These are phyloP conservation scores for Lonchura striata DNA, from an alignment of 2,113 vertebrate species.

Conservation along the genomic window DNA sequence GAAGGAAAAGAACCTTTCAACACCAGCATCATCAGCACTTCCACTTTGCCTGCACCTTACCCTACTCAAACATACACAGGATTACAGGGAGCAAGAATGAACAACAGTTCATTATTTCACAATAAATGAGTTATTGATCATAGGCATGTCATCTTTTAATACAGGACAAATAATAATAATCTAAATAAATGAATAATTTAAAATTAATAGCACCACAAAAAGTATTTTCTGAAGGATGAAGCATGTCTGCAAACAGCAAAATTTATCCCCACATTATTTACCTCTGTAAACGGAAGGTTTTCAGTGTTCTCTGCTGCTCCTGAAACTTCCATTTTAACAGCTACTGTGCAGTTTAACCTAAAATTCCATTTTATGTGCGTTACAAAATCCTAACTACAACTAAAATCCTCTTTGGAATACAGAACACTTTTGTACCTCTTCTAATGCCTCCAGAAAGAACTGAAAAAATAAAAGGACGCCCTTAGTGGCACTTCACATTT, in stretches of 20 bases:
- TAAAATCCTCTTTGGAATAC: not conserved
- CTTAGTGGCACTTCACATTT: not conserved
- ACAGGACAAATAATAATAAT: not conserved
- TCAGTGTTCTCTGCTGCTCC: not conserved
- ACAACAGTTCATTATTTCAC: not conserved
- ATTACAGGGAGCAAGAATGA: not conserved
- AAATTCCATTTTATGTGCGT: not conserved
- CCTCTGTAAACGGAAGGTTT: not conserved
- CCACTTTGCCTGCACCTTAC: not conserved
- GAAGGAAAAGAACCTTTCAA: not conserved
- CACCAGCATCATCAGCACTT: not conserved
- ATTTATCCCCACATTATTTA: not conserved
- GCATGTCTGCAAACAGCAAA: not conserved
- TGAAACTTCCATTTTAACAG: not conserved
- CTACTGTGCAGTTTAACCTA: not conserved
- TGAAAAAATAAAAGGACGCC: not conserved
- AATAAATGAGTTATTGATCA: not conserved
- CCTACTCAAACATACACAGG: not conserved
- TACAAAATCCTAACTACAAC: not conserved
- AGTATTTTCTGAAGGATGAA: not conserved
- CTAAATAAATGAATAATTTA: not conserved
- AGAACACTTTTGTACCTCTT: not conserved
- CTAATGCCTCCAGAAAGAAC: not conserved
- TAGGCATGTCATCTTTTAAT: not conserved
- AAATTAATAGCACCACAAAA: not conserved